These are phyloP conservation scores for Myotis davidii DNA, from an alignment of 2,113 vertebrate genomes.

Conservation along the genomic window DNA sequence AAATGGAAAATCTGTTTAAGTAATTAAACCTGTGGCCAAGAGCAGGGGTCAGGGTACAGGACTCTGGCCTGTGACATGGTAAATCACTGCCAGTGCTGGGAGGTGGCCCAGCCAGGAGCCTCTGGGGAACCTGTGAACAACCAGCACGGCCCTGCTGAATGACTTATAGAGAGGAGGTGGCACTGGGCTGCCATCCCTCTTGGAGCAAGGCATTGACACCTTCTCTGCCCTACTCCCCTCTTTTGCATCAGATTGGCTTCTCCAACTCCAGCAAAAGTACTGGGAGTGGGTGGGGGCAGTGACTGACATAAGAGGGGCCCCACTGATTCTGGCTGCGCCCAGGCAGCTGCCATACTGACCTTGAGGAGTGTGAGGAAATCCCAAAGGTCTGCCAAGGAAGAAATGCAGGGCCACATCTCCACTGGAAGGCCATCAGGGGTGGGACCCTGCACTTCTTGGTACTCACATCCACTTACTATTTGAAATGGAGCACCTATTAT, in stretches of 20 bases:
- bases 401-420: neutral
- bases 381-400: neutral
- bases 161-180: neutral
- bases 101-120: neutral
- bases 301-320: neutral
- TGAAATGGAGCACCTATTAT: neutral
- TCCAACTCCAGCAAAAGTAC: neutral
- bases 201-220: neutral
- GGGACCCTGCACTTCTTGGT: fast-evolving
- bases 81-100: conserved; percentile 57
- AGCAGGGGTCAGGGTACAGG: conserved; percentile 63
- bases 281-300: too few species aligned
- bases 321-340: neutral
- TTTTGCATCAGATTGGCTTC: neutral
- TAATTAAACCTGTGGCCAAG: conserved; percentile 71
- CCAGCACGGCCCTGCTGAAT: neutral
- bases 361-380: neutral
- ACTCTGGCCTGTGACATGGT: conserved; percentile 35
- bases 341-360: neutral
- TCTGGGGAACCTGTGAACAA: neutral
- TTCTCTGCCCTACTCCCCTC: neutral
- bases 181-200: neutral
- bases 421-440: neutral
- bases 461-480: neutral
- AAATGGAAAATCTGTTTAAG: conserved; percentile 76